Percentiles rank a stretch among this genome's conserved stretches.
phyloP scores from a whole-genome alignment of 2,888 invertebrate genomes.

The Ichneumon xanthorius region DNA sequence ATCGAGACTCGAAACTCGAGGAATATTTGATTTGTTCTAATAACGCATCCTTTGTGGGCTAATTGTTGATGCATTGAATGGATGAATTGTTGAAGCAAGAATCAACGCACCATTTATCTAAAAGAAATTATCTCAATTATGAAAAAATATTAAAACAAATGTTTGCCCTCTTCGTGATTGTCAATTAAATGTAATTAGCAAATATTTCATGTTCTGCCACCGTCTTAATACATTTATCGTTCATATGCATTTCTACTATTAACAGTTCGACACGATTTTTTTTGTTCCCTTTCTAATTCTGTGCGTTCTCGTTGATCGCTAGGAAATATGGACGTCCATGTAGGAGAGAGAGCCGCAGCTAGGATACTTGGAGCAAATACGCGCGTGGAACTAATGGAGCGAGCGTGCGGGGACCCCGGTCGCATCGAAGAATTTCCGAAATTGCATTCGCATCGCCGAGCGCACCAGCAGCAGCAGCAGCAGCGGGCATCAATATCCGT shows the following conservation, averaged over 20 bases:
- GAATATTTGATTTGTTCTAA: background rate
- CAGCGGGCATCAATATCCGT: constrained; percentile 36
- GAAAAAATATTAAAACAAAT: background rate
- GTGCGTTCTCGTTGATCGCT: constrained; percentile 22
- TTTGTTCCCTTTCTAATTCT: background rate
- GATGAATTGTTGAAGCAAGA: constrained; percentile 1
- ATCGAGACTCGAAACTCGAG: too few species aligned
- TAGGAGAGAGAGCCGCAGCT: background rate
- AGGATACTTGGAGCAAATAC: constrained; percentile 47
- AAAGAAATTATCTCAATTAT: background rate
- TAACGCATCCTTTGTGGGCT: background rate
- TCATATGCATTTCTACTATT: background rate
- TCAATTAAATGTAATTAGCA: background rate
- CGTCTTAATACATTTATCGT: too few species aligned
- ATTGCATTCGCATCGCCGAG: constrained; percentile 42
- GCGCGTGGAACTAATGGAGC: constrained; percentile 34
- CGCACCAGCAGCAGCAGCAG: constrained; percentile 27
- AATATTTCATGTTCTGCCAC: background rate
- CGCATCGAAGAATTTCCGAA: constrained; percentile 43
- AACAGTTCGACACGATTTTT: background rate
- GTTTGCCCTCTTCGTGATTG: background rate
- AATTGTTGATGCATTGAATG: background rate
- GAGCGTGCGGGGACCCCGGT: constrained; percentile 10
- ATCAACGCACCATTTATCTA: background rate
- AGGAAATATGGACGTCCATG: constrained; percentile 10